Evolutionary conservation across 2,797 vertebrate genomes (phyloP).

Genomic region (Pangasius macronema): DNA sequence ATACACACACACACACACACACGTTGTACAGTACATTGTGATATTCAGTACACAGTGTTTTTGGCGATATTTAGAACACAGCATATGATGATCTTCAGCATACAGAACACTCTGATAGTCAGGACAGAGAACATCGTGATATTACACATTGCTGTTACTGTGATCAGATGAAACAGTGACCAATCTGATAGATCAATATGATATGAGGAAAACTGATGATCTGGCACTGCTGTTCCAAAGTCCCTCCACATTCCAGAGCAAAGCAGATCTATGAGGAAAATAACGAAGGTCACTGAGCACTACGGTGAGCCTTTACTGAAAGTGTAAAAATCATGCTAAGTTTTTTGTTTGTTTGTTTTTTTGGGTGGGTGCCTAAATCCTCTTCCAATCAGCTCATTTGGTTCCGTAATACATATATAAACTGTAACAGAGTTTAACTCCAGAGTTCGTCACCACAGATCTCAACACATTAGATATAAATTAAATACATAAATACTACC

Average conservation of each 20-base stretch:
- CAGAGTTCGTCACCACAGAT: not conserved
- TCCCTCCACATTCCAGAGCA: slow-evolving; percentile 22
- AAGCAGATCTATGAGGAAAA: not conserved
- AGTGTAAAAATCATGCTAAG: slow-evolving; percentile 36
- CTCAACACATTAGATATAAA: not conserved
- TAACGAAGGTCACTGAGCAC: slow-evolving; percentile 33
- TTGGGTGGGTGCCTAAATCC: not conserved
- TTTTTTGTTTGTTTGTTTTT: not conserved
- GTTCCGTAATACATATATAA: not conserved
- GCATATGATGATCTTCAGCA: not conserved
- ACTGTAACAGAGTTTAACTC: not conserved
- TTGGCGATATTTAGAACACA: not conserved
- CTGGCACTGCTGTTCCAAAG: slow-evolving; percentile 20
- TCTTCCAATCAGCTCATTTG: not conserved
- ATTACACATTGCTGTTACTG: not conserved
- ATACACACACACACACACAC: too few relatives aligned
- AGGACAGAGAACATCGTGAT: not conserved
- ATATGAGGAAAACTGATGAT: not conserved
- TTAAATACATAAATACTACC: too few relatives aligned
- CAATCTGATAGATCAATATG: not conserved
- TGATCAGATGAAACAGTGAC: not conserved
- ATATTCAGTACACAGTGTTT: not conserved
- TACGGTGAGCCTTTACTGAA: not conserved
- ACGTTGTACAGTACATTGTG: too few relatives aligned
- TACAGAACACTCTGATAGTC: not conserved